These are phyloP conservation scores for Rhagonycha fulva DNA, from an alignment of 2,888 invertebrate genomes.

Conservation along the genomic window DNA sequence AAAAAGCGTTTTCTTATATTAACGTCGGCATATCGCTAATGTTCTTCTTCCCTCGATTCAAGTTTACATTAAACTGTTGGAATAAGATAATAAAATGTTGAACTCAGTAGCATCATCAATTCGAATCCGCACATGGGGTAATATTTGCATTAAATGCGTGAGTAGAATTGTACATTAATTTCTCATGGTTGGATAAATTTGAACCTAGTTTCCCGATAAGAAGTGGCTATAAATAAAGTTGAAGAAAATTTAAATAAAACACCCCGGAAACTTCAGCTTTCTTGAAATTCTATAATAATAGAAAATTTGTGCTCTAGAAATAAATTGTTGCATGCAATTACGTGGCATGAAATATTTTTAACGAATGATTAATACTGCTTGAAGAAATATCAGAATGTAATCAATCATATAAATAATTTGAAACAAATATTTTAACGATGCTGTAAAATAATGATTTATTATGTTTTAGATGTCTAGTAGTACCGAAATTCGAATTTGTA, in stretches of 20 bases:
- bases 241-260: neutral
- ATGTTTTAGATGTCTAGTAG: neutral
- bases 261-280: neutral
- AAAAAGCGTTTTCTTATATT: no score
- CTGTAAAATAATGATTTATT: neutral
- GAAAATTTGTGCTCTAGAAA: neutral
- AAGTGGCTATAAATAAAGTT: neutral
- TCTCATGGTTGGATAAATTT: neutral
- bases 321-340: neutral
- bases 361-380: neutral
- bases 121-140: neutral
- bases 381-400: neutral
- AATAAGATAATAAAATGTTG: neutral
- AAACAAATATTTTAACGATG: neutral
- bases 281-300: neutral
- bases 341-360: neutral
- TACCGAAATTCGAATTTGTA: neutral
- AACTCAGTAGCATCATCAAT: neutral
- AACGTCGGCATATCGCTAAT: no score
- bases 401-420: neutral
- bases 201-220: no score
- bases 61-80: neutral
- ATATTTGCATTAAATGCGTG: neutral
- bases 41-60: neutral
- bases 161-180: neutral